Percentiles rank a stretch among this genome's conserved stretches.
phyloP scores from a whole-genome alignment of 2,888 invertebrate genomes.

The Rutpela maculata region DNA sequence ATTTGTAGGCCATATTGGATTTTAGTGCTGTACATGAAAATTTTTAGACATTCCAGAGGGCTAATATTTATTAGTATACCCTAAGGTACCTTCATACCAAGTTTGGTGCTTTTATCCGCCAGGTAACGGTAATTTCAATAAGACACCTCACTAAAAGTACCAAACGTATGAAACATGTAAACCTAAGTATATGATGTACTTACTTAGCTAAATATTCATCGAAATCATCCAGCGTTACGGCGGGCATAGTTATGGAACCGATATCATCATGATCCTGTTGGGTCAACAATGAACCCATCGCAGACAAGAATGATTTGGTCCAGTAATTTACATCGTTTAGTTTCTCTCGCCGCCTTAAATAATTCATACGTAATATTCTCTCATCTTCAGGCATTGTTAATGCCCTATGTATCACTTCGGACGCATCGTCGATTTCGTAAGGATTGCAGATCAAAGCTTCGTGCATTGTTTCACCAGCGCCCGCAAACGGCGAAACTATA shows the following conservation, averaged over 20 bases:
- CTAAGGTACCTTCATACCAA: too few relatives aligned
- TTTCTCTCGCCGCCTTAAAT: conserved; percentile 86
- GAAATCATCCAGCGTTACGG: conserved; percentile 93
- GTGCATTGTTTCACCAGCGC: conserved; percentile 95
- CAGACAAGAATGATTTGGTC: conserved; percentile 91
- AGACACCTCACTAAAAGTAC: too few relatives aligned
- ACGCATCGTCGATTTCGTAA: conserved; percentile 90
- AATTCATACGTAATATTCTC: conserved; percentile 89
- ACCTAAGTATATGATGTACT: conserved; percentile 66
- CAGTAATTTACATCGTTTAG: conserved; percentile 91
- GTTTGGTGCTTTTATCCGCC: too few relatives aligned
- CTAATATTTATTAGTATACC: too few relatives aligned
- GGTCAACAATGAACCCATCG: conserved; percentile 85
- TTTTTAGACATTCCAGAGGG: too few relatives aligned
- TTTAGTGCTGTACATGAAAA: too few relatives aligned
- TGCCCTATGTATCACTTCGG: conserved; percentile 91
- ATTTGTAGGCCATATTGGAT: too few relatives aligned
- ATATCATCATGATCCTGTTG: conserved; percentile 89
- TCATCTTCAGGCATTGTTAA: conserved; percentile 94
- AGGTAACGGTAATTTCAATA: too few relatives aligned
- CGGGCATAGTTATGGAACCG: conserved; percentile 90
- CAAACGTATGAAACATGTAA: neutral
- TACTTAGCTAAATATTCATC: conserved; percentile 92
- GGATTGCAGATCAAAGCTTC: conserved; percentile 93
- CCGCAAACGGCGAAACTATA: conserved; percentile 93